These are phyloP conservation scores for Aphelenchoides fujianensis DNA, from an alignment of 1,140 invertebrate genomes.

Conservation along the genomic window DNA sequence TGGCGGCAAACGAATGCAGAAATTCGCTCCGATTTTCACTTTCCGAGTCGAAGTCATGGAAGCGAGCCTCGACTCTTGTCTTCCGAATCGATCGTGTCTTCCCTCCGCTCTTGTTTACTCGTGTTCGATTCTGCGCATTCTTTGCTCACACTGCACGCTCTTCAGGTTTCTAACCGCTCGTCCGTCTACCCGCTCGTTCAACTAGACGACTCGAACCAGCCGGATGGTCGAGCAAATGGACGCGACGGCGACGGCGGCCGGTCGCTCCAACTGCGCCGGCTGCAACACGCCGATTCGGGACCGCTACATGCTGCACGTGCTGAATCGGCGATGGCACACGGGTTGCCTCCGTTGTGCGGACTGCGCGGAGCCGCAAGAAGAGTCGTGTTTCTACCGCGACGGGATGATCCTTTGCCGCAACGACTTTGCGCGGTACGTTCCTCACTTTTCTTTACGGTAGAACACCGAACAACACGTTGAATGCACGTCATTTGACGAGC, in stretches of 20 bases:
- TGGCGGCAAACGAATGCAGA: too few relatives aligned
- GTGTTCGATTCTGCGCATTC: background rate
- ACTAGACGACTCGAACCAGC: background rate
- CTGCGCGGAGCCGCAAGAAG: conserved; percentile 82
- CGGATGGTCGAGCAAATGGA: background rate
- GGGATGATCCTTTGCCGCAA: conserved; percentile 93
- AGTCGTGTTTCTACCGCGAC: conserved; percentile 92
- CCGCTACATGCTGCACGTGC: conserved; percentile 88
- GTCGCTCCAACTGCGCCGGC: conserved; percentile 81
- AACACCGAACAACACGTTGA: background rate
- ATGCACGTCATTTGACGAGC: background rate
- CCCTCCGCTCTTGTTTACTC: background rate
- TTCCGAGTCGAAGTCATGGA: background rate
- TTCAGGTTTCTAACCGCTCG: background rate
- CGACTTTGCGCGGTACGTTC: conserved; percentile 87
- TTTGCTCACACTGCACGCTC: background rate
- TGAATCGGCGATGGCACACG: conserved; percentile 88
- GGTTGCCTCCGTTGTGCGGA: conserved; percentile 90
- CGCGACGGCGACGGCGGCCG: too few relatives aligned
- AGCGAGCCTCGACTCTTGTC: background rate
- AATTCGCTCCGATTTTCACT: background rate
- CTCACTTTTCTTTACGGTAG: too few relatives aligned
- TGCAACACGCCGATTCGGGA: conserved; percentile 91
- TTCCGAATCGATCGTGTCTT: background rate
- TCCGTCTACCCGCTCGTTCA: background rate